Conservation (phyloP, 2,113 vertebrate species). For the Galeopterus variegatus region DNA sequence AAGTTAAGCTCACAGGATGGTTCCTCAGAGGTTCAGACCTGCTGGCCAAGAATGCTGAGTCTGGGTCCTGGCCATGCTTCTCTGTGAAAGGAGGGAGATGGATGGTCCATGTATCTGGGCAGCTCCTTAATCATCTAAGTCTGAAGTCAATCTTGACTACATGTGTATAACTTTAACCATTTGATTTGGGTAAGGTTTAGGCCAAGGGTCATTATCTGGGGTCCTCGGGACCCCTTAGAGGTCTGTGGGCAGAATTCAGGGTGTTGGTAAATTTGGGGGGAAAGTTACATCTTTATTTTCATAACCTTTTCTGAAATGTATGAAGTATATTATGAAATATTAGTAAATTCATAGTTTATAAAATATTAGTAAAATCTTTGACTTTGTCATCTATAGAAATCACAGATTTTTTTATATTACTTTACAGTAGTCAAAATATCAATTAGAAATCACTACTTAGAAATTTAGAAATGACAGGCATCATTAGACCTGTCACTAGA, state of each 20-base stretch:
- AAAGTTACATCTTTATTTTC: constrained; percentile 33
- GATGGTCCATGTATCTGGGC: no score
- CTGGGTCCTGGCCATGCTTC: not conserved
- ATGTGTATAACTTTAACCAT: not conserved
- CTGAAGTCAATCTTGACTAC: not conserved
- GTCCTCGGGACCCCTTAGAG: not conserved
- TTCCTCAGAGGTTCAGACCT: not conserved
- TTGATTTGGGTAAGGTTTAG: constrained; percentile 37
- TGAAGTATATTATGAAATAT: constrained; percentile 45
- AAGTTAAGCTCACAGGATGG: not conserved
- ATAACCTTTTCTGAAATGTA: not conserved
- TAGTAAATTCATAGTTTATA: not conserved
- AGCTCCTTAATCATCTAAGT: constrained; percentile 16
- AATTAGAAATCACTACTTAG: not conserved
- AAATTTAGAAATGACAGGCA: not conserved
- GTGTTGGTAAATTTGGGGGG: not conserved
- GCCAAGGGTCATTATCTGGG: not conserved
- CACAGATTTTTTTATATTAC: not conserved
- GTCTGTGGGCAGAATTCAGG: not conserved
- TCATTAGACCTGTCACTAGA: not conserved
- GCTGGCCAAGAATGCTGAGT: not conserved
- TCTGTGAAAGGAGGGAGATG: not conserved
- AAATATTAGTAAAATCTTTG: constrained; percentile 43
- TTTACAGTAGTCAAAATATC: not conserved
- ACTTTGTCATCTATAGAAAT: not conserved